phyloP scores from a whole-genome alignment of 2,797 vertebrate genomes.

The Neopelma chrysocephalum region DNA sequence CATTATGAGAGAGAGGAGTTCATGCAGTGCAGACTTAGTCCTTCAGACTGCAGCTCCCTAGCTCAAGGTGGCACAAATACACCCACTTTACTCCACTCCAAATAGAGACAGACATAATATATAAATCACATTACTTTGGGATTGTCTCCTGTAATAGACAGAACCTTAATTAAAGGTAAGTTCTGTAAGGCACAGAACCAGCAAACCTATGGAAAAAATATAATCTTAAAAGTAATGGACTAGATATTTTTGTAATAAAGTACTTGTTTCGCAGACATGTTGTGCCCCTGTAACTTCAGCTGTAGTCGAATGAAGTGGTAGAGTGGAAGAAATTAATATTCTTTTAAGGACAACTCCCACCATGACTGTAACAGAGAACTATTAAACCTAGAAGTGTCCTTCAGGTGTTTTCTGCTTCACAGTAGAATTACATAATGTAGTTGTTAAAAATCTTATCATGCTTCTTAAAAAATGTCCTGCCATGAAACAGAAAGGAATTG shows the following conservation, averaged over 20 bases:
- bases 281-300: neutral
- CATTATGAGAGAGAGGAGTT: neutral
- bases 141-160: neutral
- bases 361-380: neutral
- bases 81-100: neutral
- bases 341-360: neutral
- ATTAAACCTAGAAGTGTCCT: neutral
- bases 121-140: neutral
- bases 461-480: neutral
- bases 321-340: neutral
- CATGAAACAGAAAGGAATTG: neutral
- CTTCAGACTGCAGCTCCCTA: neutral
- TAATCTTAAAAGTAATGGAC: neutral
- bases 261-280: neutral
- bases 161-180: neutral
- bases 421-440: neutral
- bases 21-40: neutral
- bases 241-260: neutral
- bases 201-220: neutral
- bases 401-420: slow-evolving; percentile 17
- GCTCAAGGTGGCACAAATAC: neutral
- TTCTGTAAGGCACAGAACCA: neutral
- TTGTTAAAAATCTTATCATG: neutral
- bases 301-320: neutral
- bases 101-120: neutral